Conservation (phyloP, 2,113 vertebrate genomes). For the Leptobrachium ailaonicum region DNA sequence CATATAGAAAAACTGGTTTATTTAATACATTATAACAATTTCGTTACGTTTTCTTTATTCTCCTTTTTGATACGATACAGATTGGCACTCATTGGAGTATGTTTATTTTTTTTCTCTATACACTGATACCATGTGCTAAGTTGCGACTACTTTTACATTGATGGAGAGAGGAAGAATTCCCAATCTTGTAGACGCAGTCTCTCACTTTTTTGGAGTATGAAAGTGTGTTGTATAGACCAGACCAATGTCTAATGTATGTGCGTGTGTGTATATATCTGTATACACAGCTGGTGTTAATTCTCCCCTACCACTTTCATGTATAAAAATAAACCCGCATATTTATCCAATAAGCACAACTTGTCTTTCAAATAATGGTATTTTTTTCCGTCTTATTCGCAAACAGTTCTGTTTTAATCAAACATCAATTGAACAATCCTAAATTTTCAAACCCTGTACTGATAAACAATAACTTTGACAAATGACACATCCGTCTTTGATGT, state of each 20-base stretch:
- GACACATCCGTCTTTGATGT: constrained; percentile 38
- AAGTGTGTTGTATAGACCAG: not conserved
- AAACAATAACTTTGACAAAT: constrained; percentile 44
- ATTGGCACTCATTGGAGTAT: not conserved
- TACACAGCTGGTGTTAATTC: constrained; percentile 46
- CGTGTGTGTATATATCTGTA: constrained; percentile 15
- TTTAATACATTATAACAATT: too few species aligned
- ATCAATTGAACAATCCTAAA: constrained; percentile 36
- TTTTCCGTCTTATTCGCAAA: constrained; percentile 35
- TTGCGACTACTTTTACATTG: not conserved
- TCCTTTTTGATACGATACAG: not conserved
- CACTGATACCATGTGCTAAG: not conserved
- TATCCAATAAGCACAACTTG: constrained; percentile 45
- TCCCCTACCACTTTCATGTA: constrained; percentile 41
- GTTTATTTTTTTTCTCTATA: too few species aligned
- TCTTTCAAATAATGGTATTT: constrained; percentile 38
- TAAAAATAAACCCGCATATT: constrained; percentile 45
- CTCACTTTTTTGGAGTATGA: not conserved
- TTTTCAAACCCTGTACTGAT: constrained; percentile 28
- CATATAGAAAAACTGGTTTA: too few species aligned
- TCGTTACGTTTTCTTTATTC: too few species aligned
- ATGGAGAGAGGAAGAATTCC: not conserved
- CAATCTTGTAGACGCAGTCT: not conserved
- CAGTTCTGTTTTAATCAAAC: constrained; percentile 49
- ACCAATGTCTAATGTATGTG: constrained; percentile 30